Conservation (phyloP, 2,113 vertebrate species). For the Eonycteris spelaea region DNA sequence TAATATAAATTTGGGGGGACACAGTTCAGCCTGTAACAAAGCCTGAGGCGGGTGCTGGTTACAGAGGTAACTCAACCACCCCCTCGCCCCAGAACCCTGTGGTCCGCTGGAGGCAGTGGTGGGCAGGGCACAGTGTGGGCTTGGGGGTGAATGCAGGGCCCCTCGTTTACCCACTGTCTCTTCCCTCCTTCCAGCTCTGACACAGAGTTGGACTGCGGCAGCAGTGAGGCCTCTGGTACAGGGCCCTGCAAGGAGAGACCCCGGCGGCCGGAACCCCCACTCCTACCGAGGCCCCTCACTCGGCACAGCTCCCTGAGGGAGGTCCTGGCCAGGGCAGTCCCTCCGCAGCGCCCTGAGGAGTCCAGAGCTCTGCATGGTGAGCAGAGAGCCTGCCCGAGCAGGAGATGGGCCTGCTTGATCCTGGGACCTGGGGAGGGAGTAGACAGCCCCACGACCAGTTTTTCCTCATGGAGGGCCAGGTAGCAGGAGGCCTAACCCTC, state of each 20-base stretch:
- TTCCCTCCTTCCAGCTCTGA: conserved; percentile 76
- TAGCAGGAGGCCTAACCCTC: not conserved
- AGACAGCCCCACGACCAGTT: not conserved
- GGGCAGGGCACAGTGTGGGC: accelerated
- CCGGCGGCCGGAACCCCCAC: accelerated
- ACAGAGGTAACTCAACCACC: not conserved
- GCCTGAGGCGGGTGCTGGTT: not conserved
- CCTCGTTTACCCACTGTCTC: not conserved
- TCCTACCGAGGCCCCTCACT: not conserved
- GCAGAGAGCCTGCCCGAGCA: not conserved
- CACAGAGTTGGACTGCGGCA: conserved; percentile 55
- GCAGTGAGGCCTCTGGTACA: accelerated
- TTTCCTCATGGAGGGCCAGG: accelerated
- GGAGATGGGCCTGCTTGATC: not conserved
- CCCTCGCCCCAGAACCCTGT: not conserved
- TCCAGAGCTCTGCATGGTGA: conserved; percentile 74
- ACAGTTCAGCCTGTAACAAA: not conserved
- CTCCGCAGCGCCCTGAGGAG: not conserved
- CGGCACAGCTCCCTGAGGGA: not conserved
- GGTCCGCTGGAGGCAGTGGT: not conserved
- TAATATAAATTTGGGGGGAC: not conserved
- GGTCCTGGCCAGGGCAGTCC: not conserved
- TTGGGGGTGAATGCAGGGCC: accelerated
- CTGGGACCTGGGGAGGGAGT: not conserved
- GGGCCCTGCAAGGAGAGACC: not conserved